Percentiles rank a stretch among this genome's conserved stretches.
These are phyloP conservation scores for Melopsittacus undulatus DNA, from an alignment of 2,797 vertebrate species.

Conservation along the genomic window DNA sequence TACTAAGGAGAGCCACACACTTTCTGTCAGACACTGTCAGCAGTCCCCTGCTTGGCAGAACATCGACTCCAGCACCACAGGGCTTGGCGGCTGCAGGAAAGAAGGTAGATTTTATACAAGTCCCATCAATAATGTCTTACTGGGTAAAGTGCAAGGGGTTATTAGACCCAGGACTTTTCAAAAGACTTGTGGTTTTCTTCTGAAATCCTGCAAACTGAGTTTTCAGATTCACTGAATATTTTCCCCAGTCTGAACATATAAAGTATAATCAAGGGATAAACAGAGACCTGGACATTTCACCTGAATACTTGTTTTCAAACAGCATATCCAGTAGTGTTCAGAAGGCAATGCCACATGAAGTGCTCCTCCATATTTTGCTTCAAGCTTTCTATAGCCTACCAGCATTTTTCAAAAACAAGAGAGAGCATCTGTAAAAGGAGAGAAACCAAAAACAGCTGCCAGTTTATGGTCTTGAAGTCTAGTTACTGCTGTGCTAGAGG, in stretches of 20 bases:
- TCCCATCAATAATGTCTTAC: not conserved
- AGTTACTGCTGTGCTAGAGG: conserved; percentile 22
- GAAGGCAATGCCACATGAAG: not conserved
- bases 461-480: conserved; percentile 10
- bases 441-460: not conserved
- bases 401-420: conserved; percentile 24
- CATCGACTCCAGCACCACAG: not conserved
- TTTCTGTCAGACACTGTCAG: not conserved
- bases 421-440: not conserved
- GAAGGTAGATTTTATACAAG: not conserved
- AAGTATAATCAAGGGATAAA: not conserved
- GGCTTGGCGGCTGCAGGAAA: not conserved
- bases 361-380: not conserved
- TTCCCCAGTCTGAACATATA: not conserved
- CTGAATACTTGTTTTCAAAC: conserved; percentile 25
- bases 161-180: not conserved
- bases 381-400: not conserved
- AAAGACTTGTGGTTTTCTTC: not conserved
- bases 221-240: conserved; percentile 10
- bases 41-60: not conserved
- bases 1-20: not conserved
- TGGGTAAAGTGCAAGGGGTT: conserved; percentile 7
- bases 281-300: not conserved
- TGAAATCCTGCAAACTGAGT: not conserved
- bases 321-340: conserved; percentile 14